Conservation (phyloP, 2,797 vertebrate genomes). For the Pampus argenteus region DNA sequence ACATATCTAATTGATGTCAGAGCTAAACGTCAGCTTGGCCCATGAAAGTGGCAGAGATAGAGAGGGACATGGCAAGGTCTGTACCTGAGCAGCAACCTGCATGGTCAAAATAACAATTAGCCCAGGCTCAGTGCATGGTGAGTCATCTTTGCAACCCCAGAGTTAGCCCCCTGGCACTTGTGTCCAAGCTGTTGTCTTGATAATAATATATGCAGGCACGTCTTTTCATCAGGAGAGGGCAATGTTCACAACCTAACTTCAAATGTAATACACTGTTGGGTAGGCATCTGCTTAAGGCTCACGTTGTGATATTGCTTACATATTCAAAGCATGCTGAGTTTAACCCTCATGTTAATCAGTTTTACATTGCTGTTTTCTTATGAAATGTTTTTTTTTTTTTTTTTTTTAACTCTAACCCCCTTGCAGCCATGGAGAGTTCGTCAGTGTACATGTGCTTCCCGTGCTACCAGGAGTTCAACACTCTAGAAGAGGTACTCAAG, state of each 20-base stretch:
- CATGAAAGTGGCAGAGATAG: conserved; percentile 48
- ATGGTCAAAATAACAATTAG: conserved; percentile 79
- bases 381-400: conserved; percentile 51
- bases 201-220: conserved; percentile 71
- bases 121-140: conserved; percentile 60
- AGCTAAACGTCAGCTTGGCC: conserved; percentile 39
- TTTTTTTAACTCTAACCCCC: conserved; percentile 21
- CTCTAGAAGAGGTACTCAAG: conserved; percentile 86
- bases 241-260: conserved; percentile 74
- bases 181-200: conserved; percentile 60
- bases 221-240: conserved; percentile 81
- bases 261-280: conserved; percentile 40
- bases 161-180: conserved; percentile 59
- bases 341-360: conserved; percentile 56
- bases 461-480: conserved; percentile 88
- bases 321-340: conserved; percentile 55
- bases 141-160: conserved; percentile 74
- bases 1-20: conserved; percentile 66
- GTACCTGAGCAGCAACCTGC: conserved; percentile 62
- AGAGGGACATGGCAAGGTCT: conserved; percentile 54
- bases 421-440: conserved; percentile 82
- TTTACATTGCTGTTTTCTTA: conserved; percentile 56
- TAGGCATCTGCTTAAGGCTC: conserved; percentile 46
- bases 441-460: conserved; percentile 90
- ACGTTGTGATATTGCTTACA: conserved; percentile 42